Conservation (phyloP, 2,113 vertebrate species). For the Dasypus novemcinctus region DNA sequence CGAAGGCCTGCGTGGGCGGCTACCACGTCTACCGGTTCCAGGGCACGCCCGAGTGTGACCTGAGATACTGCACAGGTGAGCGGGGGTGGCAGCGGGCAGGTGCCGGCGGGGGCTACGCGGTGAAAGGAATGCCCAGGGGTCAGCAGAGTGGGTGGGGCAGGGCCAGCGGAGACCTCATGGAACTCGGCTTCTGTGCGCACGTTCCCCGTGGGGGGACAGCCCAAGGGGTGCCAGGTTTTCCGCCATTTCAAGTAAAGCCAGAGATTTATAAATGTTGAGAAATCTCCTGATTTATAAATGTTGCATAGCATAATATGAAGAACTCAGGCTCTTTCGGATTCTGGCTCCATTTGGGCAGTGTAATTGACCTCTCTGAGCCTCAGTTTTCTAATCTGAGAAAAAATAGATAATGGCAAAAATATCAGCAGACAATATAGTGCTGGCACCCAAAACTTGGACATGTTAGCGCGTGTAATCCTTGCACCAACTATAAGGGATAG, state of each 20-base stretch:
- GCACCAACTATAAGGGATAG: no score
- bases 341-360: not conserved
- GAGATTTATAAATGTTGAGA: not conserved
- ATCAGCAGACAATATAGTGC: not conserved
- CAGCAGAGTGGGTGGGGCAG: not conserved
- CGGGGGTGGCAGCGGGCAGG: fast-evolving
- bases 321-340: not conserved
- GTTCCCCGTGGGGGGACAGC: no score
- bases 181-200: not conserved
- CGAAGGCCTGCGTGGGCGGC: conserved; percentile 64
- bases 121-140: no score
- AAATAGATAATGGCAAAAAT: not conserved
- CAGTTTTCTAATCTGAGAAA: not conserved
- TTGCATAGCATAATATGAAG: not conserved
- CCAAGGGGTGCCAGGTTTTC: not conserved
- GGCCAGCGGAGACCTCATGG: not conserved
- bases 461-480: not conserved
- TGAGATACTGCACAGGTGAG: conserved; percentile 79
- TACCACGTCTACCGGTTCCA: conserved; percentile 68
- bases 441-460: not conserved
- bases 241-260: not conserved
- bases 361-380: not conserved
- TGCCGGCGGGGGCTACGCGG: fast-evolving
- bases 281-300: not conserved
- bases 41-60: not conserved